Conservation (phyloP, 1,140 invertebrate species). For the Caerostris extrusa region DNA sequence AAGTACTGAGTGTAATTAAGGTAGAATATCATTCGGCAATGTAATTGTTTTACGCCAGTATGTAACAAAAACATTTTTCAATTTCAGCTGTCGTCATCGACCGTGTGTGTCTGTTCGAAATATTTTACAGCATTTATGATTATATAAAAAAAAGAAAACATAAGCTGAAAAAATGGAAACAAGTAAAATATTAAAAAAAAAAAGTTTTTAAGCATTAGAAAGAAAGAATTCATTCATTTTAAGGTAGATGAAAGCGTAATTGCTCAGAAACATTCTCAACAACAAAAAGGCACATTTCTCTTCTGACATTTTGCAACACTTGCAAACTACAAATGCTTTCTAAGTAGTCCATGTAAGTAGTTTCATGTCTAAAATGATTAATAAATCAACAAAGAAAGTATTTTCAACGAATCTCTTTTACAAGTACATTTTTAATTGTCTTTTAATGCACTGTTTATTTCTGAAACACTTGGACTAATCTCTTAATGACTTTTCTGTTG, state of each 20-base stretch:
- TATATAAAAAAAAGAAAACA: not conserved
- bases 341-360: not conserved
- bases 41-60: slow-evolving; percentile 28
- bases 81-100: slow-evolving; percentile 44
- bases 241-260: slow-evolving; percentile 43
- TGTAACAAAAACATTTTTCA: slow-evolving; percentile 22
- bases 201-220: not conserved
- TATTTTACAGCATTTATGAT: slow-evolving; percentile 39
- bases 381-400: slow-evolving; percentile 14
- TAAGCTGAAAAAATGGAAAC: not conserved
- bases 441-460: not conserved
- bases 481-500: slow-evolving; percentile 13
- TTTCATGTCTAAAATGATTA: not conserved
- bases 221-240: slow-evolving; percentile 15
- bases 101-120: slow-evolving; percentile 22
- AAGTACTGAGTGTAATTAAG: slow-evolving; percentile 29
- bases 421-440: not conserved
- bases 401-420: not conserved
- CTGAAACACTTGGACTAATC: slow-evolving; percentile 3
- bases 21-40: not conserved
- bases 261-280: slow-evolving; percentile 36
- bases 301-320: slow-evolving; percentile 1
- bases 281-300: not conserved
- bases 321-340: slow-evolving; percentile 8
- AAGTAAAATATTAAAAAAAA: not conserved